Evolutionary conservation across 2,888 invertebrate genomes (phyloP), one percentile per base, ranked within the genome.

Genomic region (Trichopoda pennipes): DNA sequence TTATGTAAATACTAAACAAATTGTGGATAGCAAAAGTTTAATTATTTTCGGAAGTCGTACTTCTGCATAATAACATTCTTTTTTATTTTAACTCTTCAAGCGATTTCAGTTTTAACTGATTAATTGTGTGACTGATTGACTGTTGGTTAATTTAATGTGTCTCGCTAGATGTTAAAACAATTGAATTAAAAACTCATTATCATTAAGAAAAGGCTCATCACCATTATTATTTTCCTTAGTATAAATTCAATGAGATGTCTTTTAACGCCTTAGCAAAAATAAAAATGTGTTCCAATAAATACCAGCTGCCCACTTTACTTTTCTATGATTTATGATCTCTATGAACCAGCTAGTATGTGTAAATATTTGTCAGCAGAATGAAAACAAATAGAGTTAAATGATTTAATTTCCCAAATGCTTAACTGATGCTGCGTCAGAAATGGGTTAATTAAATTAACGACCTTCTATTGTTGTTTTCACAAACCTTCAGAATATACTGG

Each of bases 361-460:
- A 38, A 3, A n/a, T 60, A 19, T 3, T 21, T 44, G 55, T 77
- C 16, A 47, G 23, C 53, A 38, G 8, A 47, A 47, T 69, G 53
- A 38, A 61, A 77, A 28, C 28, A 63, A 63, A 70, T 70, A 23
- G 10, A 70, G 38, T 28, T 49, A 56, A 58, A 66, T 49, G 58
- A 10, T 58, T 58, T 51, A 64, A 74, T 74, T 49, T 64, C 23
- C 56, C 28, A 16, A 19, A 7, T 55, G 60, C 44, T 55, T 38
- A 10, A 6, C 35, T n/a, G 12, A 23, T 74, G 61, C 68, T 73
- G 55, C 68, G 66, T 61, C 55, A 73, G 47, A 55, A 47, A 61
- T 61, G 79, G 21, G 19, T 61, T 68, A 47, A 74, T 74, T 55
- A 73, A 79, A 63, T 55, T n/a, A 73, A 79, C 68, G 79, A 64